Conservation (phyloP, 2,113 vertebrate genomes). For the Elgaria multicarinata region DNA sequence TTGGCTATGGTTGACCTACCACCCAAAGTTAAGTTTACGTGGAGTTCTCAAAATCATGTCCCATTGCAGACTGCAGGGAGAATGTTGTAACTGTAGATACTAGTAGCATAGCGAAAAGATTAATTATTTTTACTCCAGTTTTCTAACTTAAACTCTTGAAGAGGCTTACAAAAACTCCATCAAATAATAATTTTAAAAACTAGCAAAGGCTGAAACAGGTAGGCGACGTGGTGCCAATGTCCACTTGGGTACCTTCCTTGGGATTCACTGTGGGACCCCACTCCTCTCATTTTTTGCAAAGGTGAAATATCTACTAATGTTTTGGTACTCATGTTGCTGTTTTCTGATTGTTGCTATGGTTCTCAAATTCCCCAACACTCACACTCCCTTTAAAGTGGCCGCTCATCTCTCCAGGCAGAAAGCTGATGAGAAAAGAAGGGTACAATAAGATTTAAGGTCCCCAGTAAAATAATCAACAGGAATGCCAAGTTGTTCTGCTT, state of each 20-base stretch:
- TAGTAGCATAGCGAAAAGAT: background rate
- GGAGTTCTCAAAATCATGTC: background rate
- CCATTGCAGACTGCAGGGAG: background rate
- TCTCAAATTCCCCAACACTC: background rate
- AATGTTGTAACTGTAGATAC: too few relatives aligned
- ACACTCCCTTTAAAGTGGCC: background rate
- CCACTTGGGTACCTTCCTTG: too few relatives aligned
- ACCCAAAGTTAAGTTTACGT: background rate
- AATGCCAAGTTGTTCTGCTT: background rate
- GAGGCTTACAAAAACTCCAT: too few relatives aligned
- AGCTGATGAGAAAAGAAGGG: background rate
- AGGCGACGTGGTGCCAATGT: too few relatives aligned
- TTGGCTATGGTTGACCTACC: background rate
- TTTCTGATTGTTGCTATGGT: background rate
- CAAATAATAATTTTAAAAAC: too few relatives aligned
- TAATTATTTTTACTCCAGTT: background rate
- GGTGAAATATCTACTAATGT: background rate
- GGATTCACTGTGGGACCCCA: too few relatives aligned
- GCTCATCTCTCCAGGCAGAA: background rate
- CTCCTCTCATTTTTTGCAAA: too few relatives aligned
- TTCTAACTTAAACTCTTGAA: background rate
- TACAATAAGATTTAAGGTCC: background rate
- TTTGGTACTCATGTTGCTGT: background rate
- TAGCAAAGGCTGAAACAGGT: too few relatives aligned
- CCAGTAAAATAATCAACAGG: background rate